Percentiles rank a stretch among this genome's conserved stretches.
These are phyloP conservation scores for Chloroceryle inda DNA, from an alignment of 2,797 vertebrate species.

Conservation along the genomic window DNA sequence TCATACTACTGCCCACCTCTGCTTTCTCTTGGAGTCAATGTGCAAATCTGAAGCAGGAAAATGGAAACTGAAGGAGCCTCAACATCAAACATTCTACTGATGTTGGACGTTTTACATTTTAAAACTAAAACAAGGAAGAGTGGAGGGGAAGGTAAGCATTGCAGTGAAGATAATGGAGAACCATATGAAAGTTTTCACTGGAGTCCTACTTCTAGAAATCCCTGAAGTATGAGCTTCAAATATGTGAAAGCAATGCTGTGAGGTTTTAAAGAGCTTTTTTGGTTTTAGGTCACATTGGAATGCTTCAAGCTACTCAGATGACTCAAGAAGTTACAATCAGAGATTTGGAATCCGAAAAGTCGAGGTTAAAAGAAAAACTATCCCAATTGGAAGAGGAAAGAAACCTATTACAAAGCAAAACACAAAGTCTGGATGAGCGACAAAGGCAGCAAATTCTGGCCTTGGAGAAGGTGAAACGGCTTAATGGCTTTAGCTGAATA, in stretches of 20 bases:
- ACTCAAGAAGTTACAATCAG: constrained; percentile 97
- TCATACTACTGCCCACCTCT: not conserved
- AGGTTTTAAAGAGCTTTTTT: constrained; percentile 57
- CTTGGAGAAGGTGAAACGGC: constrained; percentile 89
- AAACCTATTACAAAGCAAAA: constrained; percentile 90
- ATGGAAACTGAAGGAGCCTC: fast-evolving
- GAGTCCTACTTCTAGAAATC: not conserved
- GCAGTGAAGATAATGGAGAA: not conserved
- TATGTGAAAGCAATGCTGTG: not conserved
- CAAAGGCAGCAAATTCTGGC: constrained; percentile 93
- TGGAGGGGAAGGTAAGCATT: not conserved
- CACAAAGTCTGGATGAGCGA: constrained; percentile 91
- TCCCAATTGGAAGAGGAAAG: constrained; percentile 93
- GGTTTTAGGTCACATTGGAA: constrained; percentile 94
- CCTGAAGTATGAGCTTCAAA: not conserved
- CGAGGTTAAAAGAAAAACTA: constrained; percentile 92
- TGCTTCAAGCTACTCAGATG: constrained; percentile 97
- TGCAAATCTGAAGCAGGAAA: not conserved
- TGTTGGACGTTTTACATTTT: not conserved
- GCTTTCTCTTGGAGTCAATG: not conserved
- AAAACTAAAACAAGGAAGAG: not conserved
- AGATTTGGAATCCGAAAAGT: constrained; percentile 96
- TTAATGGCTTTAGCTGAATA: not conserved
- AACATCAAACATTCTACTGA: not conserved
- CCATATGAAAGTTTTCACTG: not conserved